phyloP scores from a whole-genome alignment of 2,113 vertebrate species.

The Picathartes gymnocephalus region DNA sequence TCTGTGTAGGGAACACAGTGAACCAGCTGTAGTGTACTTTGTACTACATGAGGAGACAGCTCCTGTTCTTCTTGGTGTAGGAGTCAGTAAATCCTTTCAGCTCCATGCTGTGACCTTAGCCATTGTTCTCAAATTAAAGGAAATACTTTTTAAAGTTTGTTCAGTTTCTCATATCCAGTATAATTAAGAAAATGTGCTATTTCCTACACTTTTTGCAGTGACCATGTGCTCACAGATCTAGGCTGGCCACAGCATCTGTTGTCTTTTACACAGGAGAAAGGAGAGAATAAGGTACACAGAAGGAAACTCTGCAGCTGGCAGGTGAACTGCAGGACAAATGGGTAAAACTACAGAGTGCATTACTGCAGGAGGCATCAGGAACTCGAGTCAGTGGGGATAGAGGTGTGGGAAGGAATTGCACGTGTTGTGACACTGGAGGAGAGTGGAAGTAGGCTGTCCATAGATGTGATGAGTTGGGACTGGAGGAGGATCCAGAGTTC shows the following conservation, averaged over 20 bases:
- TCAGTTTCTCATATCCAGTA: neutral
- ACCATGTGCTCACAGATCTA: neutral
- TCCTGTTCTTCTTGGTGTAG: neutral
- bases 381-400: neutral
- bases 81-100: constrained; percentile 18
- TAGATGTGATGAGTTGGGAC: neutral
- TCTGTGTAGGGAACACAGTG: neutral
- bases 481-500: neutral
- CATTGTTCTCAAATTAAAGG: constrained; percentile 18
- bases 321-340: neutral
- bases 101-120: neutral
- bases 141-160: neutral
- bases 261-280: neutral
- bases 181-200: neutral
- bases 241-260: neutral
- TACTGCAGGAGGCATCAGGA: neutral
- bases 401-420: neutral
- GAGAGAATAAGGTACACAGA: neutral
- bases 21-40: neutral
- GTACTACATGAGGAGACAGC: neutral
- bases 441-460: neutral
- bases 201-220: neutral
- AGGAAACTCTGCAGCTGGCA: neutral
- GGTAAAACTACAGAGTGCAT: neutral
- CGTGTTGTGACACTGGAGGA: neutral